Percentiles rank a stretch among this genome's conserved stretches.
phyloP scores from a whole-genome alignment of 1,140 invertebrate species.

The Geopemphigus sp. region DNA sequence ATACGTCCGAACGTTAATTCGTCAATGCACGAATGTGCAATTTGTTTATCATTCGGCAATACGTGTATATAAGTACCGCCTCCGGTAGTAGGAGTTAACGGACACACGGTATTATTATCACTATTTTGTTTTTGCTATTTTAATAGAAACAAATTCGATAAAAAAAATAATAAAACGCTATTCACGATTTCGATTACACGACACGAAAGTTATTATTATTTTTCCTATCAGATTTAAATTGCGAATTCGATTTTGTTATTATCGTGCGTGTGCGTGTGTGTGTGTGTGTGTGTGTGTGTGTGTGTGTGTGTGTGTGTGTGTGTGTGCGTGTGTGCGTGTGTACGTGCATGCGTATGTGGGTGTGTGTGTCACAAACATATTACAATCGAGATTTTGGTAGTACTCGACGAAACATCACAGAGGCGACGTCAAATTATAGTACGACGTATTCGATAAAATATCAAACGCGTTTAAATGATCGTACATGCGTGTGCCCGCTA shows the following conservation, averaged over 20 bases:
- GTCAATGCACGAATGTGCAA: conserved; percentile 2
- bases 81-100: not conserved
- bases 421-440: not conserved
- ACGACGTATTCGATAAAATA: not conserved
- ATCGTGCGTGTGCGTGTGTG: too few species aligned
- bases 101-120: conserved; percentile 4
- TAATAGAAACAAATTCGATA: not conserved
- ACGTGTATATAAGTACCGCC: not conserved
- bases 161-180: not conserved
- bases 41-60: not conserved
- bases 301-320: too few species aligned
- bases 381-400: not conserved
- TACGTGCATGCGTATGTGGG: too few species aligned
- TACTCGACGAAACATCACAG: not conserved
- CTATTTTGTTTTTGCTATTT: not conserved
- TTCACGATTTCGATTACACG: not conserved
- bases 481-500: too few species aligned
- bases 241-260: not conserved
- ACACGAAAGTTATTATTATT: not conserved
- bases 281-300: not conserved
- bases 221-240: not conserved
- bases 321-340: too few species aligned
- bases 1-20: conserved; percentile 1
- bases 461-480: conserved; percentile 7
- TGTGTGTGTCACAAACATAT: too few species aligned